Evolutionary conservation across 2,797 vertebrate genomes (phyloP).

Genomic region (Chloroceryle inda): DNA sequence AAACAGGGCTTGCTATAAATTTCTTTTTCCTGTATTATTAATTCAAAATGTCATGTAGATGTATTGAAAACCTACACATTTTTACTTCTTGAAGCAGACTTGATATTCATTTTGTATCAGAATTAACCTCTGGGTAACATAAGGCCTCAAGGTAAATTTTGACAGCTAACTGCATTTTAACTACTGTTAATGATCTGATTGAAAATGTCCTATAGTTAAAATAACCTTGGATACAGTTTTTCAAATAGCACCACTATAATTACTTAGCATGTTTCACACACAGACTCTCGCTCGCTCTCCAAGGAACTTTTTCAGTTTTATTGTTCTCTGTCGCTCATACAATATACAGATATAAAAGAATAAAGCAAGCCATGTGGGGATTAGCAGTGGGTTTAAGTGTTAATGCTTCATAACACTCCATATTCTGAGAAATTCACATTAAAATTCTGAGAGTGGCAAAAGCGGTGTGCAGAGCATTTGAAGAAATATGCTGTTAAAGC

Average conservation of each 20-base stretch:
- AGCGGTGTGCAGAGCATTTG: constrained; percentile 25
- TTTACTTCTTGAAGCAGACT: not conserved
- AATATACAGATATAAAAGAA: constrained; percentile 61
- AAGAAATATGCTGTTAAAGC: constrained; percentile 42
- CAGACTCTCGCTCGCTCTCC: not conserved
- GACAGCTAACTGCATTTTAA: not conserved
- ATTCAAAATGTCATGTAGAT: not conserved
- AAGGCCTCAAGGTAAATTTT: not conserved
- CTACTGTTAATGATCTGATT: not conserved
- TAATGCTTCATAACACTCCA: constrained; percentile 66
- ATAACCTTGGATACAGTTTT: not conserved
- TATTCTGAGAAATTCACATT: constrained; percentile 71
- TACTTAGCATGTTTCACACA: constrained; percentile 34
- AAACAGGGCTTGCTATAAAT: not conserved
- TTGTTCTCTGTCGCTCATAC: constrained; percentile 50
- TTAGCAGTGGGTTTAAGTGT: constrained; percentile 72
- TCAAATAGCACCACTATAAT: constrained; percentile 17
- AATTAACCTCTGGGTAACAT: not conserved
- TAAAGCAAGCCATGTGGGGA: constrained; percentile 63
- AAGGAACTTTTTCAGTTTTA: constrained; percentile 39
- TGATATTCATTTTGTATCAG: not conserved
- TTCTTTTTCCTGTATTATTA: not conserved
- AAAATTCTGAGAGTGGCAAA: constrained; percentile 60
- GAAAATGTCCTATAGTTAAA: not conserved
- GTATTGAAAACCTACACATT: not conserved